Base-by-base conservation (phyloP, 2,888 invertebrate species). In the Meloe dianella region DNA sequence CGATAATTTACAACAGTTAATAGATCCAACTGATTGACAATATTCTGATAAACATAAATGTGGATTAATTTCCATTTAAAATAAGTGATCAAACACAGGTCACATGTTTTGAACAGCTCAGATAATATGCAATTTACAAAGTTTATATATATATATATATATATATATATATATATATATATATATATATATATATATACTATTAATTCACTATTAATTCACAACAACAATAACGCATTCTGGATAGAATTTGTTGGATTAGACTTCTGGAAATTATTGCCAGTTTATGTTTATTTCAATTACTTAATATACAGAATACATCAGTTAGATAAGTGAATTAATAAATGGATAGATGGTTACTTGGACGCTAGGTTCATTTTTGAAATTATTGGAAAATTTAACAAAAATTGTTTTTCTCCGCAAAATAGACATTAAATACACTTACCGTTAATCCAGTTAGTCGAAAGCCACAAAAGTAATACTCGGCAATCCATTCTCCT, bases 401-500 rank as follows among this genome's bases (percentile, higher is more conserved):
- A 12, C 12, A 35, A 41, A 41, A 17, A 41, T 9, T 20, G 9
- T 7, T 20, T 20, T 30, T 32, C 22, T 17, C 29, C 1, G 27
- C 2, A 27, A n/a, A 9, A 30, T 8, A 57, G 24, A 32, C 22
- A 32, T 32, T 32, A 32, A 17, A 41, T 41, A 17, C 8, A 29
- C 63, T 63, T 66, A 68, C 68, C 68, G 38, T 68, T 60, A 54
- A 68, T 63, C 68, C 68, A 68, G 63, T 68, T 65, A 24, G 68
- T 66, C n/a, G 68, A 66, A 47, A 68, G 68, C 68, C 68, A 68
- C 61, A 68, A 63, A 30, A 68, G 63, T 59, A 68, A 66, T 35
- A 68, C 66, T 68, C 65, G 57, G 64, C 68, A 68, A 68, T 68
- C 68, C 68, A 68, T 68, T 68, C 38, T 66, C 64, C 66, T 64